These are phyloP conservation scores for Margarornis squamiger DNA, from an alignment of 2,797 vertebrate species.

Conservation along the genomic window DNA sequence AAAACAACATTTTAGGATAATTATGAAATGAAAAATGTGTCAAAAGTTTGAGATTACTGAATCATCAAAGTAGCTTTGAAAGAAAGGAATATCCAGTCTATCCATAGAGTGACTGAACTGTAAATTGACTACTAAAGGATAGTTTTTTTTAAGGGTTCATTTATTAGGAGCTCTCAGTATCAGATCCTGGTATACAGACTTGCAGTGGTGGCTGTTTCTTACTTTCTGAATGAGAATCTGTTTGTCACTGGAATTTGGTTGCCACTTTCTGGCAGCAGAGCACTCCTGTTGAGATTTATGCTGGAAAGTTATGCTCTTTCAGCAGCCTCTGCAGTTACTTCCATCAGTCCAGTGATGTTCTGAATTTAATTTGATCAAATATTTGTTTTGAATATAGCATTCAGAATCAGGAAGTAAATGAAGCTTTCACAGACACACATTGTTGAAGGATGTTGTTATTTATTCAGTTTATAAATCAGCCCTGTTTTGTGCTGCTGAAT, in stretches of 20 bases:
- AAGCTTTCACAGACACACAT: conserved; percentile 55
- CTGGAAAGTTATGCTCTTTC: neutral
- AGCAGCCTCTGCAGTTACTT: neutral
- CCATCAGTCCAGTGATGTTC: conserved; percentile 7
- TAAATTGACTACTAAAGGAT: neutral
- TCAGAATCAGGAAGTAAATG: conserved; percentile 68
- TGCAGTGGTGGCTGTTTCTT: neutral
- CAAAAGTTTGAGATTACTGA: neutral
- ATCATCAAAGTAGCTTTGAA: neutral
- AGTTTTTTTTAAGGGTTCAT: neutral
- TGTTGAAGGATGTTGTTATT: conserved; percentile 71
- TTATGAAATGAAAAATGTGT: neutral
- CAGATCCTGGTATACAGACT: neutral
- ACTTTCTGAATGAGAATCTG: neutral
- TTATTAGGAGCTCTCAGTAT: neutral
- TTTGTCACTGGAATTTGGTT: neutral
- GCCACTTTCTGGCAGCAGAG: neutral
- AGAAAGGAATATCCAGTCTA: neutral
- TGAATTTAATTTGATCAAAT: conserved; percentile 56
- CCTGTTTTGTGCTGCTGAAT: conserved; percentile 63
- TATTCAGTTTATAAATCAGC: conserved; percentile 75
- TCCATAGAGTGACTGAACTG: neutral
- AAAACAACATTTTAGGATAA: neutral
- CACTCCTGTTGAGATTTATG: neutral
- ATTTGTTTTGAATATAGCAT: conserved; percentile 52